Percentiles rank a stretch among this genome's conserved stretches.
phyloP scores from a whole-genome alignment of 2,797 vertebrate species.

The Hylomyscus alleni region DNA sequence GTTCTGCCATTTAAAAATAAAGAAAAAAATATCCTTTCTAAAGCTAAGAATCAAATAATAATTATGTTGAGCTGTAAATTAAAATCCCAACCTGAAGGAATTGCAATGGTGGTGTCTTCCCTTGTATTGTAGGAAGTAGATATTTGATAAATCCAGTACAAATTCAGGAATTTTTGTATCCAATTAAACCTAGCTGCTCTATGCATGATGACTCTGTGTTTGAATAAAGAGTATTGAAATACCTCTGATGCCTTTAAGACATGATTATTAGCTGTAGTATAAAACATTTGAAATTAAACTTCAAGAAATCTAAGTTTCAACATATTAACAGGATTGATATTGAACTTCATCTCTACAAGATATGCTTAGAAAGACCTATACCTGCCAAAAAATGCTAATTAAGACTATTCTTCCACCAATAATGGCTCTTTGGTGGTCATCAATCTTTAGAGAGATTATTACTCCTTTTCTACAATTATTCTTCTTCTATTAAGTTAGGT shows the following conservation, averaged over 20 bases:
- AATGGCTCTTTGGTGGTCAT: neutral
- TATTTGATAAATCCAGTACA: neutral
- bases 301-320: constrained; percentile 41
- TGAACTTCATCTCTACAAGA: neutral
- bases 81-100: constrained; percentile 13
- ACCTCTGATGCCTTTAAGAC: constrained; percentile 1
- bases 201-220: neutral
- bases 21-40: constrained; percentile 58
- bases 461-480: constrained; percentile 28
- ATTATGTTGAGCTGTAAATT: constrained; percentile 18
- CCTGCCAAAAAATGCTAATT: neutral
- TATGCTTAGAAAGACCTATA: neutral
- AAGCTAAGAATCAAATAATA: constrained; percentile 48
- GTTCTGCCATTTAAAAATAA: neutral
- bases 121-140: neutral
- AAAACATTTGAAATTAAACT: constrained; percentile 48
- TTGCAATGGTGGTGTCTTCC: constrained; percentile 37
- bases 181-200: constrained; percentile 20
- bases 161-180: neutral
- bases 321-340: neutral
- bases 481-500: neutral
- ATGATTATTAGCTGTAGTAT: constrained; percentile 19
- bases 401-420: neutral
- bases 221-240: neutral
- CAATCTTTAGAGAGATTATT: neutral